A percentile compares a stretch with the other conserved stretches of the same genome.
phyloP scores from a whole-genome alignment of 2,888 invertebrate genomes.

The Tipula confusa region DNA sequence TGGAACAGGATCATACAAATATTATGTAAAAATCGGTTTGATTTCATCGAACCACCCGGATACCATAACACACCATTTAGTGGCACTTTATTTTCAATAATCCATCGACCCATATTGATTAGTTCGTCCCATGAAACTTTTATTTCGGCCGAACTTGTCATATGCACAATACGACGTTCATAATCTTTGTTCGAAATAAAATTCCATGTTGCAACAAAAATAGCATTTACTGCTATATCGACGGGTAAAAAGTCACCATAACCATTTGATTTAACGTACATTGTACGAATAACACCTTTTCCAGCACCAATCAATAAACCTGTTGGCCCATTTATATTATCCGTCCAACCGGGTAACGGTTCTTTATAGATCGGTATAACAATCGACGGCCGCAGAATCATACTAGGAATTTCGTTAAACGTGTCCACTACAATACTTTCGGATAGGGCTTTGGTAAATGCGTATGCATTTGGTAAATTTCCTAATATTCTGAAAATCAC shows the following conservation, averaged over 20 bases:
- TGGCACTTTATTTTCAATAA: slow-evolving; percentile 73
- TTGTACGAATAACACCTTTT: slow-evolving; percentile 83
- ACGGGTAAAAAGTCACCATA: slow-evolving; percentile 79
- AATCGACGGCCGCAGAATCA: slow-evolving; percentile 82
- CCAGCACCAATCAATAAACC: slow-evolving; percentile 77
- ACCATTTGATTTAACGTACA: slow-evolving; percentile 74
- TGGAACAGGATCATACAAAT: slow-evolving; percentile 84
- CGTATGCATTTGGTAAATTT: slow-evolving; percentile 85
- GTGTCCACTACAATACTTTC: slow-evolving; percentile 79
- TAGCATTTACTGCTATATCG: slow-evolving; percentile 74
- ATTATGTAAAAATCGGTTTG: slow-evolving; percentile 69
- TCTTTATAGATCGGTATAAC: slow-evolving; percentile 84
- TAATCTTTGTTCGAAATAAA: slow-evolving; percentile 55
- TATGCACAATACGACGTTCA: slow-evolving; percentile 60
- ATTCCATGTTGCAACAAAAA: slow-evolving; percentile 64
- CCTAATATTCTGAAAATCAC: slow-evolving; percentile 64
- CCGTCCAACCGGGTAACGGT: slow-evolving; percentile 85
- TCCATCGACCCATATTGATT: slow-evolving; percentile 72
- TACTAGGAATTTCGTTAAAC: slow-evolving; percentile 68
- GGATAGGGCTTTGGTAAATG: slow-evolving; percentile 88
- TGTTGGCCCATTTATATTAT: slow-evolving; percentile 90
- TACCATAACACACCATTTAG: slow-evolving; percentile 84
- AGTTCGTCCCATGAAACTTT: slow-evolving; percentile 86
- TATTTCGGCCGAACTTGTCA: slow-evolving; percentile 75
- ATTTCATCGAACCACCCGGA: slow-evolving; percentile 85